phyloP scores from a whole-genome alignment of 2,888 invertebrate genomes.

The Cosmia trapezina region DNA sequence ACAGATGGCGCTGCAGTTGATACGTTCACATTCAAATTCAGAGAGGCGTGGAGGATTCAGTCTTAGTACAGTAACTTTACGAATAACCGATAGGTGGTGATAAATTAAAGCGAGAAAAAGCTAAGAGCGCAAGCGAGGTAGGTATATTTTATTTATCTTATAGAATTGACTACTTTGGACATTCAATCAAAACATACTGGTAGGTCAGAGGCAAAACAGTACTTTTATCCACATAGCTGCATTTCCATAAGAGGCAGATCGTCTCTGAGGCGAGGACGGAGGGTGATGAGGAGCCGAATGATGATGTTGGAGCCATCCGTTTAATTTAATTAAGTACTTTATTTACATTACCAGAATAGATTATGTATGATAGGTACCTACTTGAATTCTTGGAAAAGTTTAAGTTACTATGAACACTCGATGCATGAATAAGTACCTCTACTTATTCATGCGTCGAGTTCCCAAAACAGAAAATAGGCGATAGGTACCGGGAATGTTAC shows the following conservation, averaged over 20 bases:
- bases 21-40: not conserved
- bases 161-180: not conserved
- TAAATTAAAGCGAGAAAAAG: not conserved
- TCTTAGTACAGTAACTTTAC: not conserved
- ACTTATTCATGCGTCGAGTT: not conserved
- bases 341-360: not conserved
- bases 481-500: not conserved
- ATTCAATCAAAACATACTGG: not conserved
- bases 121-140: not conserved
- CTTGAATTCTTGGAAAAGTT: not conserved
- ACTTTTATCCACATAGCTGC: not conserved
- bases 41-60: not conserved
- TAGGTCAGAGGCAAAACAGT: not conserved
- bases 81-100: conserved; percentile 11
- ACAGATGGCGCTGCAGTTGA: conserved; percentile 13
- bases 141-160: not conserved
- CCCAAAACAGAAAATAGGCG: not conserved
- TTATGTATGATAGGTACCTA: not conserved
- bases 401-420: not conserved
- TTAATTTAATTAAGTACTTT: not conserved
- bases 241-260: too few relatives aligned
- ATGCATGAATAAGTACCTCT: too few relatives aligned
- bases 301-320: not conserved
- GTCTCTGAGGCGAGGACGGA: too few relatives aligned
- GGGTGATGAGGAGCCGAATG: too few relatives aligned